Percentiles rank a stretch among this genome's conserved stretches.
Conservation (phyloP, 2,888 invertebrate genomes). For the Gortyna flavago region DNA sequence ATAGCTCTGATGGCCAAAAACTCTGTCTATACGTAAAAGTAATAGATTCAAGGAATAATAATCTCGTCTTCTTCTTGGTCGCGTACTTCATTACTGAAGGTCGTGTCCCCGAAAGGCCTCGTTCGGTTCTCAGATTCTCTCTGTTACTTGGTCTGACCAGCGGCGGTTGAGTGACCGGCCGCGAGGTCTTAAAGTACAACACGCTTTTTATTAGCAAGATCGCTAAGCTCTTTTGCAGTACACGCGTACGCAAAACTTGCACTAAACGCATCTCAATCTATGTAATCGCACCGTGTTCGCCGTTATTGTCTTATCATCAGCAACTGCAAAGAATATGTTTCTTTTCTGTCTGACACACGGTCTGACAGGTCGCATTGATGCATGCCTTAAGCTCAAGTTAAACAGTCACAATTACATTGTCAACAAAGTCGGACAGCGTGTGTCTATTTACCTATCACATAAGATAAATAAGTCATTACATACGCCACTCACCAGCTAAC, state of each 20-base stretch:
- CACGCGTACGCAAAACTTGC: background rate
- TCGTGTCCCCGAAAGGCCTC: too few species aligned
- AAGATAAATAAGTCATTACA: background rate
- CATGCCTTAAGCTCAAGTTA: background rate
- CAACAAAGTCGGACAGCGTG: background rate
- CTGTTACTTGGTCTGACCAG: too few species aligned
- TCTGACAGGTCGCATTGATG: background rate
- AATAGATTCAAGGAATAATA: background rate
- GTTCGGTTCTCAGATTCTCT: too few species aligned
- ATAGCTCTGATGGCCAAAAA: background rate
- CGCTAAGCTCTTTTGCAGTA: background rate
- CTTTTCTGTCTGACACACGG: too few species aligned
- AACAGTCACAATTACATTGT: background rate
- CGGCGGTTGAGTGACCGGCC: too few species aligned
- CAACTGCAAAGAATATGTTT: too few species aligned
- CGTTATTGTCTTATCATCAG: background rate
- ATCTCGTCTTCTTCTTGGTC: too few species aligned
- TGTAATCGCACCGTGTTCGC: background rate
- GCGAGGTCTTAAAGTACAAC: background rate
- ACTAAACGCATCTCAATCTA: background rate
- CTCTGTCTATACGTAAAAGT: background rate
- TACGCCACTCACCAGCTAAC: background rate
- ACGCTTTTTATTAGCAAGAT: background rate
- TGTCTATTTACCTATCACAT: background rate
- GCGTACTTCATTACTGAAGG: too few species aligned